A percentile compares a stretch with the other conserved stretches of the same genome.
phyloP scores from a whole-genome alignment of 2,797 vertebrate genomes.

The Labeo calbasu region DNA sequence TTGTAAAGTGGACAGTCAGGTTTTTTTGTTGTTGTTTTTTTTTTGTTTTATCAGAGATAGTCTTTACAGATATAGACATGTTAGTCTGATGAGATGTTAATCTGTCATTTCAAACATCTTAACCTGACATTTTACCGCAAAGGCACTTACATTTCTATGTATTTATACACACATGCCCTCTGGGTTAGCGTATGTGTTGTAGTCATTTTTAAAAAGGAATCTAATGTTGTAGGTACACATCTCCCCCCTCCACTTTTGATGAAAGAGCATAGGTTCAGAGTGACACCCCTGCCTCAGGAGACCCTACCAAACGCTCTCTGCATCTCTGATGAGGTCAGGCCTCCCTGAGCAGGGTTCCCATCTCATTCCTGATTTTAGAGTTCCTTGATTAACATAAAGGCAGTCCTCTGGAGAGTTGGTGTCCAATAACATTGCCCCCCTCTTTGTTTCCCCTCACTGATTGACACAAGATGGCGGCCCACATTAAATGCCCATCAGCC shows the following conservation, averaged over 20 bases:
- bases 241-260: conserved; percentile 45
- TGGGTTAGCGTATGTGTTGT: conserved; percentile 26
- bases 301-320: conserved; percentile 61
- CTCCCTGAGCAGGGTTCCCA: conserved; percentile 56
- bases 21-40: no score
- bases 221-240: conserved; percentile 51
- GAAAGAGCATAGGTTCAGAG: conserved; percentile 49
- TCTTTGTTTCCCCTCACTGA: conserved; percentile 77
- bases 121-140: conserved; percentile 20
- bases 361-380: conserved; percentile 57
- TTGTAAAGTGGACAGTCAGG: neutral
- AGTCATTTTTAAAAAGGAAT: conserved; percentile 42
- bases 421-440: conserved; percentile 71
- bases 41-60: neutral
- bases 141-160: conserved; percentile 11
- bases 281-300: conserved; percentile 55
- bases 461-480: conserved; percentile 72
- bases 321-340: conserved; percentile 66
- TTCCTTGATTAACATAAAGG: conserved; percentile 75
- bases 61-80: neutral
- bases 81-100: no score
- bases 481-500: conserved; percentile 80
- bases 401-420: conserved; percentile 68
- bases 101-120: conserved; percentile 29
- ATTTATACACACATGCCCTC: conserved; percentile 17